Conservation (phyloP, 2,113 vertebrate species). For the Lipophrys pholis region DNA sequence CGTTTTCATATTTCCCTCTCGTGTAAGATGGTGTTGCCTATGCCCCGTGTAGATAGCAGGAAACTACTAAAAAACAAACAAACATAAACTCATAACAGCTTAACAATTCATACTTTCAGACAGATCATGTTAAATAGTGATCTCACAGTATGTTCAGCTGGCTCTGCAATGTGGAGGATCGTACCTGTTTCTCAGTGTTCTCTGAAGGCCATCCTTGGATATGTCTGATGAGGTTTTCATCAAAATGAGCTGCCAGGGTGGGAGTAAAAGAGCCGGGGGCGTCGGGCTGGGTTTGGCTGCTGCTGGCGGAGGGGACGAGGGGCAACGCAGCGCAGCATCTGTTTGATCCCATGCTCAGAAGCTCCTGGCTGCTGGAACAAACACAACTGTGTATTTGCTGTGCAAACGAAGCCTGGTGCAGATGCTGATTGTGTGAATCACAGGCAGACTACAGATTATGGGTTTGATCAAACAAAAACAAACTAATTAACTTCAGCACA, state of each 20-base stretch:
- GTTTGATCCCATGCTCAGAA: slow-evolving; percentile 89
- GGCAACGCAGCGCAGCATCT: slow-evolving; percentile 70
- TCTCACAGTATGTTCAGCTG: too few species aligned
- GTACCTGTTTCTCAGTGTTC: slow-evolving; percentile 97
- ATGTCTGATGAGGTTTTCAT: slow-evolving; percentile 97
- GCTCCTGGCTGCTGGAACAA: slow-evolving; percentile 89
- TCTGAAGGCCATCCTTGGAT: slow-evolving; percentile 99
- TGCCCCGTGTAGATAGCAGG: too few species aligned
- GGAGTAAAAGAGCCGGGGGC: slow-evolving; percentile 90
- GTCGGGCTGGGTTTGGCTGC: slow-evolving; percentile 78
- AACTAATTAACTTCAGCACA: too few species aligned
- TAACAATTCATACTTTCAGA: too few species aligned
- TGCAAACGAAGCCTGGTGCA: not conserved
- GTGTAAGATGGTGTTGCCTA: too few species aligned
- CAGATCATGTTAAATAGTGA: too few species aligned
- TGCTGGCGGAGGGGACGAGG: slow-evolving; percentile 52
- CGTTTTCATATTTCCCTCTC: too few species aligned
- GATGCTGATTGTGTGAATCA: too few species aligned
- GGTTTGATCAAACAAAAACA: too few species aligned
- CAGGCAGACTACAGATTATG: too few species aligned
- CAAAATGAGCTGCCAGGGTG: slow-evolving; percentile 94
- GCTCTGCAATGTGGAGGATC: not conserved
- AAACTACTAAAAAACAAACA: too few species aligned
- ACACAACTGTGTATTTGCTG: not conserved
- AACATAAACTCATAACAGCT: too few species aligned